phyloP scores from a whole-genome alignment of 2,888 invertebrate species.

The Hyposoter dolosus region DNA sequence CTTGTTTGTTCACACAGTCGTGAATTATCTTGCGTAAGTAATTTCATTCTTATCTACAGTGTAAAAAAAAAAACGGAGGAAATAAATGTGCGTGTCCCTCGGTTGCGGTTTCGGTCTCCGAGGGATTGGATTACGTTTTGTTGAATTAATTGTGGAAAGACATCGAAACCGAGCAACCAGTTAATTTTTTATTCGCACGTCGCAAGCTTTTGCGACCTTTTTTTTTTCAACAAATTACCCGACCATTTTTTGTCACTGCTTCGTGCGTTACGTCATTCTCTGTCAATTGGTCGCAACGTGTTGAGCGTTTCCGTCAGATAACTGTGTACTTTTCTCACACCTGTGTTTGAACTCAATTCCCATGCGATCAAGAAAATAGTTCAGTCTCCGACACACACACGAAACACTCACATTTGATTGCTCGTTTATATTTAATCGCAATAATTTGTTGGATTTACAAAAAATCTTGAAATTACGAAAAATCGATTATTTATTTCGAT shows the following conservation, averaged over 20 bases:
- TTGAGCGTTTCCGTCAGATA: not conserved
- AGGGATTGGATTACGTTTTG: slow-evolving; percentile 57
- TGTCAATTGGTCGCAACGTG: not conserved
- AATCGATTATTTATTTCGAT: not conserved
- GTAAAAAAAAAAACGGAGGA: slow-evolving; percentile 10
- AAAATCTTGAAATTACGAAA: not conserved
- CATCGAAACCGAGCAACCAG: not conserved
- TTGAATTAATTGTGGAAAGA: not conserved
- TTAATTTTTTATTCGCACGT: not conserved
- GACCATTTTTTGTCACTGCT: not conserved
- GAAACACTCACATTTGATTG: too few relatives aligned
- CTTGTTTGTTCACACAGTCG: not conserved
- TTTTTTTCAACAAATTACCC: not conserved
- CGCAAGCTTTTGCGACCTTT: not conserved
- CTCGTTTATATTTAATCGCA: not conserved
- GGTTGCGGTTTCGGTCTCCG: slow-evolving; percentile 41
- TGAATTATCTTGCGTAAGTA: slow-evolving; percentile 13
- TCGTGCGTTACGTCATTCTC: not conserved
- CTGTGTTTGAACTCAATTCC: not conserved
- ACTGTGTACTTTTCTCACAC: not conserved
- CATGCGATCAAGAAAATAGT: not conserved
- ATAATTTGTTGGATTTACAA: not conserved
- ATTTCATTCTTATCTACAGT: slow-evolving; percentile 34
- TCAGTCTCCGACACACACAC: not conserved
- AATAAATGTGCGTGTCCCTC: not conserved